Base-by-base conservation (phyloP, 2,888 invertebrate species). In the Thysanoteuthis rhombus region DNA sequence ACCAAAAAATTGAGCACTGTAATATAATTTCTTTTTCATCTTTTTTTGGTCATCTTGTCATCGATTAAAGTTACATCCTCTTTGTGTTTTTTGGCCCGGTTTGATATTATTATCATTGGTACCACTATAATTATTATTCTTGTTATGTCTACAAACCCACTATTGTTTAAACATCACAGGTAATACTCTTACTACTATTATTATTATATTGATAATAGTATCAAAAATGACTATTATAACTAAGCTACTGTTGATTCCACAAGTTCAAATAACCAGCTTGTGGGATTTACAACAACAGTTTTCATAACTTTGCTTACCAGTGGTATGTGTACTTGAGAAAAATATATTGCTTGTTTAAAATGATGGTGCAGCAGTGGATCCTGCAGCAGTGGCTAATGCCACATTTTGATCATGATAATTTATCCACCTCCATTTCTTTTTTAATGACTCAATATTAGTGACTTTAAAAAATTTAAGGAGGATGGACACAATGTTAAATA, bases 271-370 rank as follows among this genome's bases (percentile, higher is more conserved):
- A n/a, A 75, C n/a, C 75, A 75, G 10, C 36, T 75, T 75, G n/a
- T n/a, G 36, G 12, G n/a, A 36, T 75, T 75, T 75, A n/a, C 36
- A n/a, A n/a, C 36, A n/a, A n/a, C 36, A 75, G n/a, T n/a, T 75
- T 75, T 75, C 12, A 75, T 75, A 75, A 75, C n/a, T 75, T 36
- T 75, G 75, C 36, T 75, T 75, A 36, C 36, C n/a, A 75, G n/a
- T 75, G 75, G 75, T 75, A 75, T 75, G n/a, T 75, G 75, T 75
- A 75, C n/a, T 75, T 75, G n/a, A n/a, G n/a, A 75, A 75, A 75
- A 52, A 28, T 36, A 75, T 36, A 75, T 75, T 12, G 36, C n/a
- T 75, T 75, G 52, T 52, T 52, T 52, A 52, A 52, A 52, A 52
- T 52, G 52, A 52, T 52, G 52, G 52, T 52, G 52, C 52, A 25